Conservation (phyloP, 2,888 invertebrate genomes). For the Margaritifera margaritifera region DNA sequence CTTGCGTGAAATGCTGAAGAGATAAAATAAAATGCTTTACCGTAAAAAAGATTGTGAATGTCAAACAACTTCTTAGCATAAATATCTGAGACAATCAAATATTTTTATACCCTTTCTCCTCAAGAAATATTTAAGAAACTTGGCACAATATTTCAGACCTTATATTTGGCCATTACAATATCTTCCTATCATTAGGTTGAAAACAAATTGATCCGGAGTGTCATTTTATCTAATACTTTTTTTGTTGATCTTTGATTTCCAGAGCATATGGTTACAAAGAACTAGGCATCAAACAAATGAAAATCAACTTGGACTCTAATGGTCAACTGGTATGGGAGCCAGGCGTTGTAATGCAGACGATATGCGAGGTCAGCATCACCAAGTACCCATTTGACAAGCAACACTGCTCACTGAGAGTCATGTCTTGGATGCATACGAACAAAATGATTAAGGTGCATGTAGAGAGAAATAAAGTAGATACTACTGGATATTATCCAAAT, state of each 20-base stretch:
- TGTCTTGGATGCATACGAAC: conserved; percentile 60
- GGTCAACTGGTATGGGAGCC: conserved; percentile 54
- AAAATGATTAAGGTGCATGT: conserved; percentile 43
- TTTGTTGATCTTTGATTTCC: conserved; percentile 10
- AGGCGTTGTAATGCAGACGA: conserved; percentile 50
- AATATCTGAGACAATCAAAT: no score
- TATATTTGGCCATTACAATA: not conserved
- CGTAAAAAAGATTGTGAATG: no score
- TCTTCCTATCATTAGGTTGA: not conserved
- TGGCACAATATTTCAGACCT: no score
- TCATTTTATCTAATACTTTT: not conserved
- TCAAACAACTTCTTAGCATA: no score
- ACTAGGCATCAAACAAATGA: conserved; percentile 50
- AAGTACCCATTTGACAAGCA: conserved; percentile 56
- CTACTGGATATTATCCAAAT: conserved; percentile 45
- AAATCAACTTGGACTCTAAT: conserved; percentile 39
- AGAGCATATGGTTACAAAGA: conserved; percentile 51
- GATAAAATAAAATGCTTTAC: no score
- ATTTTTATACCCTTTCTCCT: no score
- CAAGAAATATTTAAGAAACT: no score
- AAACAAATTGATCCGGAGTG: not conserved
- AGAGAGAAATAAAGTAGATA: conserved; percentile 37
- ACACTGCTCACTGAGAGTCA: conserved; percentile 49
- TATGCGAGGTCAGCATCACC: conserved; percentile 53
- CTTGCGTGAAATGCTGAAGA: no score